A percentile compares a stretch with the other conserved stretches of the same genome.
These are phyloP conservation scores for Chiloscyllium punctatum DNA, from an alignment of 2,797 vertebrate genomes.

Conservation along the genomic window DNA sequence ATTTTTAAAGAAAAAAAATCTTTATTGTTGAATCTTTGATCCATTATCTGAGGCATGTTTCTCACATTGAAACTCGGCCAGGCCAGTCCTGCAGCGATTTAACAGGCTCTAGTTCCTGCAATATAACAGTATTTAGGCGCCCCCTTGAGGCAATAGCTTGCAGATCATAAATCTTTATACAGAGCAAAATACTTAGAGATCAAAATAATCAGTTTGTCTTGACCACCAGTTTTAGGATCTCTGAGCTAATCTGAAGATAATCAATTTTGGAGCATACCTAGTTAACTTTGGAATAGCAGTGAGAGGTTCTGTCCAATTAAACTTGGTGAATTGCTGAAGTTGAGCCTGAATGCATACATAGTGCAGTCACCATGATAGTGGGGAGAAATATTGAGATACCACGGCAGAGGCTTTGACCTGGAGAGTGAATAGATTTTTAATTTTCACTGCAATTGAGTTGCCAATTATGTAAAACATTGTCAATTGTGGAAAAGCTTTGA, in stretches of 20 bases:
- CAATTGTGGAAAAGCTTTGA: neutral
- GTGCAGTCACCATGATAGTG: neutral
- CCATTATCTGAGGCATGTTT: neutral
- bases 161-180: slow-evolving; percentile 11
- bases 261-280: neutral
- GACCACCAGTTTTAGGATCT: neutral
- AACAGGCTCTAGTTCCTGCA: neutral
- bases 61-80: neutral
- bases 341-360: neutral
- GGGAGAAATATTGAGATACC: neutral
- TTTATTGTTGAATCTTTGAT: neutral
- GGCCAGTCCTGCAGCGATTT: no score
- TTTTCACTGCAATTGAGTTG: neutral
- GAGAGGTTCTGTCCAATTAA: neutral
- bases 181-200: neutral
- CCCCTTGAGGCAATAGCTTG: slow-evolving; percentile 27
- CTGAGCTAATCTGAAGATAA: neutral
- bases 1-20: neutral
- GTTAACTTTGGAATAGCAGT: neutral
- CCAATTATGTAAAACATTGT: neutral
- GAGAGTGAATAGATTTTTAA: neutral
- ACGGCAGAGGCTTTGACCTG: neutral
- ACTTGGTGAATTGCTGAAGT: neutral
- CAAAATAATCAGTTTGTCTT: neutral
- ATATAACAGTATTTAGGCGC: slow-evolving; percentile 6